These are phyloP conservation scores for Tenthredo livida DNA, from an alignment of 2,888 invertebrate species.

Conservation along the genomic window DNA sequence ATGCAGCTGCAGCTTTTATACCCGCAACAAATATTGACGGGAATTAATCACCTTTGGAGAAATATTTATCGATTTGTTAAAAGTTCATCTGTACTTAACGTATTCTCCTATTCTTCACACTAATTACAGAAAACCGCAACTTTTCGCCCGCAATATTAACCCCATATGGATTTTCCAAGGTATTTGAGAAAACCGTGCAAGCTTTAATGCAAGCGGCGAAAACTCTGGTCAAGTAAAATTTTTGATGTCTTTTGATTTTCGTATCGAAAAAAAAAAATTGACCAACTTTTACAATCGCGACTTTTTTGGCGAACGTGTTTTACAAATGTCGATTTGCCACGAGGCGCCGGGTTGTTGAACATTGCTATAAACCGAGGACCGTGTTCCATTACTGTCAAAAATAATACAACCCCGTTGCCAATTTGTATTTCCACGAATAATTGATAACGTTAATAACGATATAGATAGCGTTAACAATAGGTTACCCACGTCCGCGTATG, in stretches of 20 bases:
- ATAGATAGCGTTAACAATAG: not conserved
- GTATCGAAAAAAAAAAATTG: not conserved
- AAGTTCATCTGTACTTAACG: not conserved
- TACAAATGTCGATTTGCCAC: not conserved
- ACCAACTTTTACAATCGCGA: not conserved
- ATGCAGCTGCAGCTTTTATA: not conserved
- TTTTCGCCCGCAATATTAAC: not conserved
- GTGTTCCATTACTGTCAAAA: not conserved
- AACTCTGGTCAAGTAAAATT: not conserved
- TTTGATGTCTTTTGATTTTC: not conserved
- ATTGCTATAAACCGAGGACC: not conserved
- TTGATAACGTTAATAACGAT: constrained; percentile 3
- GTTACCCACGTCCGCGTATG: not conserved
- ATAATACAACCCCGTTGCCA: constrained; percentile 5
- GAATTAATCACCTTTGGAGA: not conserved
- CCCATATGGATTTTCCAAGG: not conserved
- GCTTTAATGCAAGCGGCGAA: not conserved
- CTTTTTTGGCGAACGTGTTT: not conserved
- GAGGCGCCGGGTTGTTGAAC: not conserved
- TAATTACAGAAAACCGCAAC: not conserved
- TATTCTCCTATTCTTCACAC: not conserved
- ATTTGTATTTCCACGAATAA: constrained; percentile 24
- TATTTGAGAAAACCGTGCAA: not conserved
- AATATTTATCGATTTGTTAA: not conserved
- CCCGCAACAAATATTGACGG: not conserved